Evolutionary conservation across 2,113 vertebrate genomes (phyloP).

Genomic region (Xiphophorus hellerii): DNA sequence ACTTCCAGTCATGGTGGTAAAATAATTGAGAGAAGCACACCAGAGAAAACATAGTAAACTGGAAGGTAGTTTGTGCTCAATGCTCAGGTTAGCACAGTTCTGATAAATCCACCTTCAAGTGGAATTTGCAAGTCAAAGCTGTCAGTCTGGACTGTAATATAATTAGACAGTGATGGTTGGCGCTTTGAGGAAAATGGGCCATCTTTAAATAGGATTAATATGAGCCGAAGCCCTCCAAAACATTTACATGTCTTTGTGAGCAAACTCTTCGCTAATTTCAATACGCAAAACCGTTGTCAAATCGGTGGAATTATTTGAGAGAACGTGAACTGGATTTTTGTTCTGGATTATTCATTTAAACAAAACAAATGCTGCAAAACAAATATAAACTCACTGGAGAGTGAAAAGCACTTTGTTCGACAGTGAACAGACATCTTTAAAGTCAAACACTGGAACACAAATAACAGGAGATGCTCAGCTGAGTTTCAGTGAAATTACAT

Average conservation of each 20-base stretch:
- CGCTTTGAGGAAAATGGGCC: conserved; percentile 45
- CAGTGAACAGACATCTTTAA: not conserved
- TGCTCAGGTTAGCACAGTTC: conserved; percentile 1
- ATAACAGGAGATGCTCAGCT: not conserved
- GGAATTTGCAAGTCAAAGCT: conserved; percentile 45
- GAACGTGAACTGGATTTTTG: not conserved
- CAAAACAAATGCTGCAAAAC: not conserved
- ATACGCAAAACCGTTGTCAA: not conserved
- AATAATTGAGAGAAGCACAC: not conserved
- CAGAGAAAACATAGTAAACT: not conserved
- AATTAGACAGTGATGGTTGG: conserved; percentile 41
- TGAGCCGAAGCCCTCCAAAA: conserved; percentile 17
- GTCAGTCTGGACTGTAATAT: conserved; percentile 51
- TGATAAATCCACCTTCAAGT: conserved; percentile 33
- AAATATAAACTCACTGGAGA: not conserved
- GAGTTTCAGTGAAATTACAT: too few species aligned
- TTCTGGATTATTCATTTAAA: not conserved
- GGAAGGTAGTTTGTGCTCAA: not conserved
- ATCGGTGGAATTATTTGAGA: conserved; percentile 6
- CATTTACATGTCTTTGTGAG: conserved; percentile 3
- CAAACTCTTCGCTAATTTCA: conserved; percentile 9
- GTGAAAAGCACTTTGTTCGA: not conserved
- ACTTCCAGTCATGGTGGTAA: not conserved
- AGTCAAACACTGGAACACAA: not conserved
- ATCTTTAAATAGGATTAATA: conserved; percentile 64